Conservation (phyloP, 2,113 vertebrate species). For the Psophia crepitans region DNA sequence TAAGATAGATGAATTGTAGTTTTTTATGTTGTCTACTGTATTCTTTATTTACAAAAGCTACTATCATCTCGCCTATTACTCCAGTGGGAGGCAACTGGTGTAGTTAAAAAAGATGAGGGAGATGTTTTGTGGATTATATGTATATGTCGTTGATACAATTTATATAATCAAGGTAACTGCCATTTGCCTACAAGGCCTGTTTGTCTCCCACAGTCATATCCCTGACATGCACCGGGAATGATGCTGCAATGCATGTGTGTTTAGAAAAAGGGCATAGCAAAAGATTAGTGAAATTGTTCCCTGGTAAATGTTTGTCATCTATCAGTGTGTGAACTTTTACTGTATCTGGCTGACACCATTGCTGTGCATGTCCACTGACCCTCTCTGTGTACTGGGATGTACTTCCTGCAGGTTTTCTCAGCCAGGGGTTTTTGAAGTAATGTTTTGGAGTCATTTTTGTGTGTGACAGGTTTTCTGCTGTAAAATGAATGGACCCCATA, state of each 20-base stretch:
- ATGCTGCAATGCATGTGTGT: not conserved
- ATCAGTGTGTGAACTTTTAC: not conserved
- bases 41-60: not conserved
- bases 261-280: not conserved
- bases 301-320: not conserved
- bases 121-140: not conserved
- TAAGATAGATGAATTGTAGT: not conserved
- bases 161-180: not conserved
- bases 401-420: not conserved
- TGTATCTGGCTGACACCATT: not conserved
- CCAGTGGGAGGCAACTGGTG: not conserved
- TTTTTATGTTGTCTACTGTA: not conserved
- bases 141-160: not conserved
- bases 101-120: not conserved
- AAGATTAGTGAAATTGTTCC: not conserved
- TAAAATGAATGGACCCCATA: not conserved
- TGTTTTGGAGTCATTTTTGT: not conserved
- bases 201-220: not conserved
- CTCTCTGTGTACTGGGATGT: not conserved
- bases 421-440: not conserved
- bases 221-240: not conserved
- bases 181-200: not conserved
- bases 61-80: not conserved
- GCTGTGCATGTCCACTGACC: not conserved
- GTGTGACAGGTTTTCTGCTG: not conserved